Percentiles rank a stretch among this genome's conserved stretches.
Evolutionary conservation across 2,888 invertebrate genomes (phyloP).

Genomic region (Stramonita haemastoma): DNA sequence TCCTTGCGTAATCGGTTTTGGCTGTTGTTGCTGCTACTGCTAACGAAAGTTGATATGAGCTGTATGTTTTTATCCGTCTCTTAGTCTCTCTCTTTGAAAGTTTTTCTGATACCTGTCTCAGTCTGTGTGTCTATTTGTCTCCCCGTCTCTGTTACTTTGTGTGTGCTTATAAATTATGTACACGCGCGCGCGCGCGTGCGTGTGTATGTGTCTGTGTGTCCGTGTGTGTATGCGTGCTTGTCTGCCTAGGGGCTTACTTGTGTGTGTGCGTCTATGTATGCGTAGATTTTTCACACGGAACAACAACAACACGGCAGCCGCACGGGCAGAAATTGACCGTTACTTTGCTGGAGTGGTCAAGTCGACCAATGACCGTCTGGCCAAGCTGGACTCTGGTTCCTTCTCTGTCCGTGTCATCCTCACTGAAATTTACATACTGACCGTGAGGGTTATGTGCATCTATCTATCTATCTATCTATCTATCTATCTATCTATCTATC

Average conservation of each 20-base stretch:
- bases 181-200: not conserved
- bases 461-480: not conserved
- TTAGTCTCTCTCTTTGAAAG: no score
- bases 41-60: no score
- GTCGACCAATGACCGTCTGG: not conserved
- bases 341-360: conserved; percentile 24
- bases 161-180: no score
- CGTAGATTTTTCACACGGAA: conserved; percentile 7
- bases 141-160: no score
- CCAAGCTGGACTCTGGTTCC: not conserved
- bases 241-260: not conserved
- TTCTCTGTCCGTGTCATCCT: conserved; percentile 21
- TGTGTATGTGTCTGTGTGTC: not conserved
- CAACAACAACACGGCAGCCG: not conserved
- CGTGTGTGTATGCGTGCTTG: not conserved
- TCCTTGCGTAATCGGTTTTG: no score
- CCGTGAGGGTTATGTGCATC: not conserved
- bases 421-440: not conserved
- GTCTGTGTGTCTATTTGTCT: no score
- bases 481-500: not conserved
- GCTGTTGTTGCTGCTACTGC: no score
- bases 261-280: not conserved
- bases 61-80: no score
- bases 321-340: conserved; percentile 7
- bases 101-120: no score